Percentiles rank a stretch among this genome's conserved stretches.
Evolutionary conservation across 2,113 vertebrate genomes (phyloP).

Genomic region (Plotosus lineatus): DNA sequence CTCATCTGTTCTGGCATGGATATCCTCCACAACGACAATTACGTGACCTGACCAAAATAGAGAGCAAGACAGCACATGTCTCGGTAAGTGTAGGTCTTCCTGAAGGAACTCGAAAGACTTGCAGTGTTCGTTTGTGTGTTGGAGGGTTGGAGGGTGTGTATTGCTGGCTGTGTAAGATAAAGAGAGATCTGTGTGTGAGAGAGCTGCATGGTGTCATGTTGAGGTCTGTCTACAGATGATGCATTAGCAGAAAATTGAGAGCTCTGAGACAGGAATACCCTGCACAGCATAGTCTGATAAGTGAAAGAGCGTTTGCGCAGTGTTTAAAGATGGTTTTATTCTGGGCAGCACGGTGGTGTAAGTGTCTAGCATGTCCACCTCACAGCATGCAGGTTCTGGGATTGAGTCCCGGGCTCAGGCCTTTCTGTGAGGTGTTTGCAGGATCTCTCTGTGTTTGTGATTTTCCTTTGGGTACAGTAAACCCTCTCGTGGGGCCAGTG

Average conservation of each 20-base stretch:
- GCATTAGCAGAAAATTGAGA: neutral
- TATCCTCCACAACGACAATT: neutral
- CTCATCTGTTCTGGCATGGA: neutral
- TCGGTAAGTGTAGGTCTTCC: neutral
- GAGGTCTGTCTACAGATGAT: neutral
- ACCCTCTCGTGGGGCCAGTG: too few relatives aligned
- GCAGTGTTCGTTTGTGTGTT: neutral
- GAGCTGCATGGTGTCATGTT: neutral
- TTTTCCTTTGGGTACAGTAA: too few relatives aligned
- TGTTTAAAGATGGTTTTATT: too few relatives aligned
- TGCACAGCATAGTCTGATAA: neutral
- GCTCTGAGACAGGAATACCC: neutral
- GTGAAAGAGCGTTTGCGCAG: neutral
- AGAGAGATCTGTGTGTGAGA: constrained; percentile 1
- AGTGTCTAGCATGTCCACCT: too few relatives aligned
- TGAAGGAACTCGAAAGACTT: neutral
- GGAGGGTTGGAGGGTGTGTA: neutral
- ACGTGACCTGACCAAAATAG: neutral
- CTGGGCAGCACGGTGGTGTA: too few relatives aligned
- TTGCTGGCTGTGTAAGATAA: constrained; percentile 18
- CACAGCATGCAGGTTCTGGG: too few relatives aligned
- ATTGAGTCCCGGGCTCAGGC: too few relatives aligned
- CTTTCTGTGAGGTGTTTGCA: too few relatives aligned
- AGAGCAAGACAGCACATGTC: neutral
- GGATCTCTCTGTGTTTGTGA: too few relatives aligned